Base-by-base conservation (phyloP, 2,113 vertebrate species). In the Aegotheles bennettii region DNA sequence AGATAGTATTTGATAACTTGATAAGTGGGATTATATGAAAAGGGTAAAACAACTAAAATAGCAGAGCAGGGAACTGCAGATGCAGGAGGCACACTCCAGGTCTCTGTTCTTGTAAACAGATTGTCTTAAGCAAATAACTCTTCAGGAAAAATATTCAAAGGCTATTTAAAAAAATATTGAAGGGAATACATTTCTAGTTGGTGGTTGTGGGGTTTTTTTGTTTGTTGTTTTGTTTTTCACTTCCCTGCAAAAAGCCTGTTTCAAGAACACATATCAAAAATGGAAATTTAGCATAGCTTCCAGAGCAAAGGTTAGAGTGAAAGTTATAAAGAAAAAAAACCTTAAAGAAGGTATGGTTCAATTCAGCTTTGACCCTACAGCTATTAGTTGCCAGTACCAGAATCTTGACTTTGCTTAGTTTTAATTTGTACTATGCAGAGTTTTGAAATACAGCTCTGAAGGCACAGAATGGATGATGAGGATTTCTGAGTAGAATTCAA, bases 11-110 rank as follows among this genome's bases (percentile, higher is more conserved):
- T 94, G 83, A 71, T 94, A 71, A 16, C 69, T 81, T 82, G 86
- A 9, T 86, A 93, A 92, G 86, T 90, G 76, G 94, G 94, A 80
- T 77, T 90, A 59, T 40, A 36, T 70, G 51, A 56, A 78, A 89
- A 87, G 93, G 73, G n/a, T 89, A 82, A 90, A 95, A 2, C 18
- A 36, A 54, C 89, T 63, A 51, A 97, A 96, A 94, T 92, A 93
- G 51, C 56, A 88, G 35, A 84, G 38, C 42, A 59, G 51, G 54
- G 18, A 89, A 68, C 35, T 90, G 53, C 36, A 81, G 79, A 67
- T 68, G 42, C 43, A 90, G 76, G 68, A 90, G 54, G 35, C 26
- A 63, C 38, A 81, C 56, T 87, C 51, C 31, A 67, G 76, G 56
- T 87, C 60, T 84, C 75, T 87, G 8, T 75, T 90, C 65, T 35